Evolutionary conservation across 2,888 invertebrate genomes (phyloP), one percentile per base, ranked within the genome.

Genomic region (Bedellia somnulentella): DNA sequence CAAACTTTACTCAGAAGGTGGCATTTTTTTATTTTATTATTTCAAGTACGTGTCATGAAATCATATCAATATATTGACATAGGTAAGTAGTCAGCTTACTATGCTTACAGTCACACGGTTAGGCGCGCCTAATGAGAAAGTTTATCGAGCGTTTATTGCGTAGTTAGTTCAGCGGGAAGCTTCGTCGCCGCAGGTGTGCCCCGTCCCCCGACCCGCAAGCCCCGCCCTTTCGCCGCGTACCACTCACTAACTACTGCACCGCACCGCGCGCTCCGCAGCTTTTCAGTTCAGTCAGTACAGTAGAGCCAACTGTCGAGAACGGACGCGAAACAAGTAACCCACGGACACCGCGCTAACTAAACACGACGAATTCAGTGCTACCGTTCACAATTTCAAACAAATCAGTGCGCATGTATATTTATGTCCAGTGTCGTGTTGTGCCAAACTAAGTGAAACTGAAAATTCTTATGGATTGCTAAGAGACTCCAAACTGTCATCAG

Each of bases 61-160:
- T 18, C 5, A 18, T 18, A 18, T 18, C 5, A 18, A 9, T 6
- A 18, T 6, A 6, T 18, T 18, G 18, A 18, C 5, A 18, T 18
- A 18, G 18, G 18, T 18, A 6, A 18, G 5, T 18, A 18, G 18
- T 6, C 18, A 18, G 18, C 9, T 18, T 9, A 5, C 18, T 60
- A 60, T 70, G 67, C 70, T 73, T 71, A 64, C 62, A 60, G 67
- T 71, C 71, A 61, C 67, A 71, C 70, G 63, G 67, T 68, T 66
- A 70, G 67, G 64, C 68, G 66, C 66, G 68, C 66, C 70, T 71
- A 71, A 71, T 73, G 71, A 71, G 71, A 73, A 73, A 73, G 70
- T 73, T 71, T 75, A 75, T 75, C 68, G 71, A 75, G 71, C 73
- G 73, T 67, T 71, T 75, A 73, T 71, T 75, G 71, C 73, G 71